Conservation (phyloP, 1,140 invertebrate species). For the Bursaphelenchus mucronatus region DNA sequence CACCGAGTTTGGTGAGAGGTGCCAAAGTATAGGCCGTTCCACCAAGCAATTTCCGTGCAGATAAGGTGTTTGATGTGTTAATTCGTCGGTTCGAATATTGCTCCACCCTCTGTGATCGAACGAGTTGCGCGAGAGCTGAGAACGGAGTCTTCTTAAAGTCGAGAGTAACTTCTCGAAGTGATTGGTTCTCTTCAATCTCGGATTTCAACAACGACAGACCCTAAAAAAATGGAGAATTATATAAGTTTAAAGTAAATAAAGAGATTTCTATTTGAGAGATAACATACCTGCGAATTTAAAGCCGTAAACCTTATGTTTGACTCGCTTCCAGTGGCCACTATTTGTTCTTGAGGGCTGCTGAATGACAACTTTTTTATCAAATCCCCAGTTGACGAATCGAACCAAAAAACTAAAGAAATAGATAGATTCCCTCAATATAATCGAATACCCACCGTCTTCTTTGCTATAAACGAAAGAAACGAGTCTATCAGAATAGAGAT, state of each 20-base stretch:
- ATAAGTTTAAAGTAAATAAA: background rate
- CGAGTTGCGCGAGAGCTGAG: conserved; percentile 24
- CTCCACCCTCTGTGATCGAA: conserved; percentile 4
- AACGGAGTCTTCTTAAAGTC: conserved; percentile 24
- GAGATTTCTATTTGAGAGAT: background rate
- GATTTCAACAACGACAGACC: conserved; percentile 27
- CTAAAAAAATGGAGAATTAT: conserved; percentile 4
- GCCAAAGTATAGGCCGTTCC: conserved; percentile 26
- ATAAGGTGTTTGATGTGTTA: conserved; percentile 3
- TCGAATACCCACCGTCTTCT: conserved; percentile 20
- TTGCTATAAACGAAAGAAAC: conserved; percentile 16
- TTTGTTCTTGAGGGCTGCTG: conserved; percentile 13
- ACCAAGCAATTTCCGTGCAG: conserved; percentile 27
- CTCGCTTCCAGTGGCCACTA: conserved; percentile 15
- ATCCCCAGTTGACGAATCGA: background rate
- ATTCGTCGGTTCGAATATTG: background rate
- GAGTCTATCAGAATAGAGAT: conserved; percentile 24
- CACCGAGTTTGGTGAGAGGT: conserved; percentile 14
- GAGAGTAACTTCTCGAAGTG: conserved; percentile 18
- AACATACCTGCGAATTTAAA: conserved; percentile 16
- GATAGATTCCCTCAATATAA: background rate
- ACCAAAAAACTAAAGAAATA: background rate
- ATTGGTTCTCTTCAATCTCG: conserved; percentile 22
- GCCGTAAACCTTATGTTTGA: conserved; percentile 26
- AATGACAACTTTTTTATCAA: conserved; percentile 4